Percentiles rank a stretch among this genome's conserved stretches.
phyloP scores from a whole-genome alignment of 2,113 vertebrate genomes.

The Chionis minor region DNA sequence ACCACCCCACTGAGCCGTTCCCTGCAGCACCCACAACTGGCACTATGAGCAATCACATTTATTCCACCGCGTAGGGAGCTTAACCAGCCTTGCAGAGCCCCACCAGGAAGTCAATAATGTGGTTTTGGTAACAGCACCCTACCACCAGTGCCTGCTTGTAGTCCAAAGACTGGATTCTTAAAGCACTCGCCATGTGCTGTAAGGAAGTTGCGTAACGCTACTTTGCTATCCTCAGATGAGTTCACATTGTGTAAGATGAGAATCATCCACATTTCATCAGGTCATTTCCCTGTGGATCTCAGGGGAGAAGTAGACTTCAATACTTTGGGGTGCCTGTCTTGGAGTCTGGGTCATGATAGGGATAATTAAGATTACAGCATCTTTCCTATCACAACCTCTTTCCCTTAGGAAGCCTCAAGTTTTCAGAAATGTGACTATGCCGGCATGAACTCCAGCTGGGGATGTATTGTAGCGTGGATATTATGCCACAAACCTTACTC shows the following conservation, averaged over 20 bases:
- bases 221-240: not conserved
- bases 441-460: not conserved
- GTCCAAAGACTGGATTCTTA: not conserved
- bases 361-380: not conserved
- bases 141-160: not conserved
- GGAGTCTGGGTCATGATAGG: not conserved
- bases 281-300: not conserved
- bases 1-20: not conserved
- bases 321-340: not conserved
- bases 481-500: not conserved
- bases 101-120: accelerated
- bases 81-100: not conserved
- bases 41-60: accelerated
- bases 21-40: not conserved
- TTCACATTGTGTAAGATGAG: not conserved
- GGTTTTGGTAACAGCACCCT: not conserved
- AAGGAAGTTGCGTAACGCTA: not conserved
- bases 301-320: not conserved
- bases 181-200: not conserved
- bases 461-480: not conserved
- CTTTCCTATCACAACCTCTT: not conserved
- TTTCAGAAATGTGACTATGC: accelerated
- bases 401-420: not conserved
- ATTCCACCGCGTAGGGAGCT: not conserved
- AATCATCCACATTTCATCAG: not conserved